Conservation (phyloP, 2,888 invertebrate species). For the Caenorhabditis sp. region DNA sequence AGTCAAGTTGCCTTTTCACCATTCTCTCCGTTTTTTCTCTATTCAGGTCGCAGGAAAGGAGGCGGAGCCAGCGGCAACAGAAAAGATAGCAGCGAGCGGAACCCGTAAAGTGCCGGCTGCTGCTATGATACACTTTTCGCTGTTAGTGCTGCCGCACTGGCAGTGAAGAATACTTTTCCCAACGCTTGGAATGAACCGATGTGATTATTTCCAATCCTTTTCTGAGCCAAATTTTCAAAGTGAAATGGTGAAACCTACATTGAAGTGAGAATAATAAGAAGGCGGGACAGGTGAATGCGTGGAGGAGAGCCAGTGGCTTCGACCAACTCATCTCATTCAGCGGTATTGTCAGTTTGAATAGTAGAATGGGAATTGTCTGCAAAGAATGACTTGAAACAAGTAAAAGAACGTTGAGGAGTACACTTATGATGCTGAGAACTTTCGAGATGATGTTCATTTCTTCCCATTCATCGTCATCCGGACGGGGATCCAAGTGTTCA, state of each 20-base stretch:
- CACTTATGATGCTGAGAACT: conserved; percentile 37
- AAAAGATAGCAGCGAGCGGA: conserved; percentile 39
- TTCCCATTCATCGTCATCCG: conserved; percentile 54
- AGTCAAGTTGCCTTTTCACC: neutral
- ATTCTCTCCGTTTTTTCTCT: neutral
- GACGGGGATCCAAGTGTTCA: conserved; percentile 54
- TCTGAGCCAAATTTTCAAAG: conserved; percentile 43
- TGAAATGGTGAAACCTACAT: conserved; percentile 57
- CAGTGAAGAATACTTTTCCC: conserved; percentile 53
- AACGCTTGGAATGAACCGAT: conserved; percentile 57
- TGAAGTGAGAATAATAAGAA: conserved; percentile 67
- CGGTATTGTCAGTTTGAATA: conserved; percentile 83
- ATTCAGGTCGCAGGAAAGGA: no score
- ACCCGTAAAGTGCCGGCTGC: conserved; percentile 43
- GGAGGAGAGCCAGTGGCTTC: conserved; percentile 82
- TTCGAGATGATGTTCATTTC: conserved; percentile 55
- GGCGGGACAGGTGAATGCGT: conserved; percentile 81
- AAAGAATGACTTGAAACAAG: conserved; percentile 45
- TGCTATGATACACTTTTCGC: neutral
- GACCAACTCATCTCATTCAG: conserved; percentile 82
- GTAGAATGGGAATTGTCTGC: conserved; percentile 81
- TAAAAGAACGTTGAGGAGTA: neutral
- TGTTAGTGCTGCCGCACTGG: neutral
- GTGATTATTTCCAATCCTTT: conserved; percentile 57
- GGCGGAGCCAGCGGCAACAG: conserved; percentile 38